Evolutionary conservation across 2,797 vertebrate genomes (phyloP).

Genomic region (Malurus leucopterus): DNA sequence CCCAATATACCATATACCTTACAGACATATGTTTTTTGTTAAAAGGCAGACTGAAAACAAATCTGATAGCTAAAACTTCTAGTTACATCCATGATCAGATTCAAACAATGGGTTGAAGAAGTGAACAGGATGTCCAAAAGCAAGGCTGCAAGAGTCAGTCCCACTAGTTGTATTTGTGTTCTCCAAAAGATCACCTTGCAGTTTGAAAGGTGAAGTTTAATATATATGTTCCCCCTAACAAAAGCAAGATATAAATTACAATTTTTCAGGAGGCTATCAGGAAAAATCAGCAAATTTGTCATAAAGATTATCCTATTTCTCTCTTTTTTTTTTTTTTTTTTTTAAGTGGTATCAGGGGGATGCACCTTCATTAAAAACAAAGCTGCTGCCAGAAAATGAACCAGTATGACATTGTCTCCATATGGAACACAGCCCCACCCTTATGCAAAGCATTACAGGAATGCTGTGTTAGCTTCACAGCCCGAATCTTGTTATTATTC

Average conservation of each 20-base stretch:
- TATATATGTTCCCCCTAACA: not conserved
- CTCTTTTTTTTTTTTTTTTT: not conserved
- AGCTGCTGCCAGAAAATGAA: not conserved
- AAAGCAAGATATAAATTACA: not conserved
- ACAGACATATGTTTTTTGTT: not conserved
- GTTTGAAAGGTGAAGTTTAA: not conserved
- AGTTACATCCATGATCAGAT: not conserved
- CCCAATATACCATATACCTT: fast-evolving
- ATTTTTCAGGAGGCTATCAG: not conserved
- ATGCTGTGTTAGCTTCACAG: not conserved
- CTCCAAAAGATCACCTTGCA: not conserved
- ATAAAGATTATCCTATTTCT: not conserved
- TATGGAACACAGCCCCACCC: not conserved
- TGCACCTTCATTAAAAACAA: not conserved
- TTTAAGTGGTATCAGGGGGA: not conserved
- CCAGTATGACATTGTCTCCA: not conserved
- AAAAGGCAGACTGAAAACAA: not conserved
- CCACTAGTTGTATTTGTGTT: not conserved
- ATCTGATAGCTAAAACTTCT: not conserved
- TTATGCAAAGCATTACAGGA: not conserved
- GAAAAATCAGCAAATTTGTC: not conserved
- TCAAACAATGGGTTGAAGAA: not conserved
- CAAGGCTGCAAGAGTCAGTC: not conserved
- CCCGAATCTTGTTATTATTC: not conserved
- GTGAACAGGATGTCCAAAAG: not conserved